These are phyloP conservation scores for Rhagonycha lutea DNA, from an alignment of 2,888 invertebrate genomes.

Conservation along the genomic window DNA sequence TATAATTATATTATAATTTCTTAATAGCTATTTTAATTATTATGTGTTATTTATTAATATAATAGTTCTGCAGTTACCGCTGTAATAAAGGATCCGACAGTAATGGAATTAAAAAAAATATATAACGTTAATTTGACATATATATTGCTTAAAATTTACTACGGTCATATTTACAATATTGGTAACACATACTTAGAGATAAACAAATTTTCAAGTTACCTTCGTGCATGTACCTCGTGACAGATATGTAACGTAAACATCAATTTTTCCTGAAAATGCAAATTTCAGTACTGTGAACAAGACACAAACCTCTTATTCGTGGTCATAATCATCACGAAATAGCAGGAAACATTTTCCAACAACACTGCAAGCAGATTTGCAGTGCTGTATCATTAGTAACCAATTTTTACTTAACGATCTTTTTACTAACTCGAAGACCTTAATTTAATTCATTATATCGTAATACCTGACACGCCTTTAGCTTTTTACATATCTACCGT, in stretches of 20 bases:
- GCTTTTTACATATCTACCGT: no score
- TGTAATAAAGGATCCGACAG: neutral
- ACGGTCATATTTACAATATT: neutral
- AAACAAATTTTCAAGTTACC: neutral
- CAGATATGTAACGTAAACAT: neutral
- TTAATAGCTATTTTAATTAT: constrained; percentile 14
- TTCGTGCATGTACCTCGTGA: neutral
- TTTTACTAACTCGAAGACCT: neutral
- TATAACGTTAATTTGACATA: neutral
- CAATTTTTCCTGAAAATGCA: neutral
- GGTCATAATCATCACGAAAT: neutral
- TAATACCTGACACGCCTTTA: neutral
- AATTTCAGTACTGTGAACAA: neutral
- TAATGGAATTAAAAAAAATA: neutral
- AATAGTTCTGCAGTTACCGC: neutral
- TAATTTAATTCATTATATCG: neutral
- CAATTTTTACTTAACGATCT: neutral
- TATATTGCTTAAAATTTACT: neutral
- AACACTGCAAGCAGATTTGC: neutral
- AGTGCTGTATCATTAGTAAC: neutral
- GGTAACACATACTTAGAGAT: neutral
- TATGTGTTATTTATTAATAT: constrained; percentile 4
- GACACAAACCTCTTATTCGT: neutral
- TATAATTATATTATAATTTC: constrained; percentile 11
- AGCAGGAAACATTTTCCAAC: neutral